Percentiles rank a stretch among this genome's conserved stretches.
These are phyloP conservation scores for Sialis lutaria DNA, from an alignment of 2,888 invertebrate species.

Conservation along the genomic window DNA sequence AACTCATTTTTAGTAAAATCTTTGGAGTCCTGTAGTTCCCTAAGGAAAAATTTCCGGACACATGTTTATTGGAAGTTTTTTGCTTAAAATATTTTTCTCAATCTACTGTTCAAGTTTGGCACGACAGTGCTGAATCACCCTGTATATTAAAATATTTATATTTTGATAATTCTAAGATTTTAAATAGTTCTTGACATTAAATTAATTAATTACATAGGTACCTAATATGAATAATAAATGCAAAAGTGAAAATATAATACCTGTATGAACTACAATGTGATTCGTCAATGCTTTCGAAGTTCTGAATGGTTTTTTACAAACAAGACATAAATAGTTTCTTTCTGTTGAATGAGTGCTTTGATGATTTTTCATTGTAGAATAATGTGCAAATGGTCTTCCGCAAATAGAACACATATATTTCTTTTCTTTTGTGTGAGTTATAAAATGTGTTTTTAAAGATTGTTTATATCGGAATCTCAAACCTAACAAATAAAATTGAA, in stretches of 20 bases:
- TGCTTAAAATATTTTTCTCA: no score
- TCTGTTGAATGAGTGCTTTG: not conserved
- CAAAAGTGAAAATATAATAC: not conserved
- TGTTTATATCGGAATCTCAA: not conserved
- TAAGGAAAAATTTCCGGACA: no score
- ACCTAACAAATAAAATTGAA: not conserved
- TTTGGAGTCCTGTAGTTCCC: no score
- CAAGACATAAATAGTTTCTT: slow-evolving; percentile 1
- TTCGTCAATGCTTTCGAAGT: not conserved
- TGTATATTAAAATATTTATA: no score
- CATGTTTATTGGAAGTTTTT: no score
- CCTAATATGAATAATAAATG: not conserved
- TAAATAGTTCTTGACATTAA: not conserved
- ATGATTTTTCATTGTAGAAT: not conserved
- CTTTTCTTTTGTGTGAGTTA: not conserved
- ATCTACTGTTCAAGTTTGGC: no score
- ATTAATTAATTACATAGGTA: no score
- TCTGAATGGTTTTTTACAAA: not conserved
- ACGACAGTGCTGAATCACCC: no score
- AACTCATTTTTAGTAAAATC: no score
- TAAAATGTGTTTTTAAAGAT: slow-evolving; percentile 1
- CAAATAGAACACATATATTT: not conserved
- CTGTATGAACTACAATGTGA: slow-evolving; percentile 1
- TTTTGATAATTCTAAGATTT: no score
- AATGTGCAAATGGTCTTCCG: not conserved